These are phyloP conservation scores for Catostomus latipinnis DNA, from an alignment of 2,797 vertebrate species.

Conservation along the genomic window DNA sequence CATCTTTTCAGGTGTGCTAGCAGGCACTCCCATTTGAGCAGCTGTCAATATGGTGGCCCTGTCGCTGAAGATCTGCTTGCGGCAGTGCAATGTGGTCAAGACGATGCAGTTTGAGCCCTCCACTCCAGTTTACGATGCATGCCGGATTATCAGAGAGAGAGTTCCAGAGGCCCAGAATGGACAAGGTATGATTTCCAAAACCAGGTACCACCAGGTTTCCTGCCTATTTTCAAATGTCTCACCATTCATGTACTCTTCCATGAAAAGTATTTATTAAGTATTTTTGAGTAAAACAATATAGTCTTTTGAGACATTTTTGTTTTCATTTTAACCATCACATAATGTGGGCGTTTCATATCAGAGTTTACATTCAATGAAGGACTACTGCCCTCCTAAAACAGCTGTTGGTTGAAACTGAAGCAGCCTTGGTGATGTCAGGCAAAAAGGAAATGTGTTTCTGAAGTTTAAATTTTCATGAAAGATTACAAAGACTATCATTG, in stretches of 20 bases:
- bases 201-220: background rate
- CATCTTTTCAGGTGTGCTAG: constrained; percentile 69
- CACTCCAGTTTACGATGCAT: constrained; percentile 95
- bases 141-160: constrained; percentile 92
- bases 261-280: background rate
- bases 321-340: too few species aligned
- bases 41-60: constrained; percentile 88
- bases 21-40: constrained; percentile 63
- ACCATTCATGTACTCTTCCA: background rate
- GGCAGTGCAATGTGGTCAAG: constrained; percentile 98
- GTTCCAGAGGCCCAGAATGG: constrained; percentile 95
- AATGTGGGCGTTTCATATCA: too few species aligned
- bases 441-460: too few species aligned
- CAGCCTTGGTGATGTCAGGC: too few species aligned
- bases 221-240: background rate
- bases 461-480: too few species aligned
- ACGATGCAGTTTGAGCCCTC: constrained; percentile 99
- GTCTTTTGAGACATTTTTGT: too few species aligned
- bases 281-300: too few species aligned
- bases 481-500: too few species aligned
- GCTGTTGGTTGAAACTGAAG: too few species aligned
- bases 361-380: too few species aligned
- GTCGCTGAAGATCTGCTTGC: constrained; percentile 96
- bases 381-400: too few species aligned
- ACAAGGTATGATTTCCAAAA: constrained; percentile 81